phyloP scores from a whole-genome alignment of 1,140 invertebrate species.

The Zaprionus lachaisei region DNA sequence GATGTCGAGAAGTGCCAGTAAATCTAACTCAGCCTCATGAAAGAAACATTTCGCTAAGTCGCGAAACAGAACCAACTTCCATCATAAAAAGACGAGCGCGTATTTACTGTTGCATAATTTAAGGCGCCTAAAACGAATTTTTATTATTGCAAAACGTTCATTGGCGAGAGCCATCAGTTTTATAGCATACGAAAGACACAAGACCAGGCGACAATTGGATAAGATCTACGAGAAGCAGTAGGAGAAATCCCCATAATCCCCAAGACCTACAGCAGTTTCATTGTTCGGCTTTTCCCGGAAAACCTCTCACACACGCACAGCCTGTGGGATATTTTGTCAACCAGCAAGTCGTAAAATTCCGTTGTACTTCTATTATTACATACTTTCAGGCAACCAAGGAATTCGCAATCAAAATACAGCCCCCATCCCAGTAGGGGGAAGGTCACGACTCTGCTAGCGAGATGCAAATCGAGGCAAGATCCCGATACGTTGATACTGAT shows the following conservation, averaged over 20 bases:
- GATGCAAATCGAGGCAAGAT: slow-evolving; percentile 3
- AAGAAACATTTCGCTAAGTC: not conserved
- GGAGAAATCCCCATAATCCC: not conserved
- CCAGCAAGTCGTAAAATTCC: slow-evolving; percentile 29
- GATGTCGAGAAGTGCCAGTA: not conserved
- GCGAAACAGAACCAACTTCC: slow-evolving; percentile 2
- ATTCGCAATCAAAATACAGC: slow-evolving; percentile 29
- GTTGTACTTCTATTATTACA: slow-evolving; percentile 23
- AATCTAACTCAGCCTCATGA: not conserved
- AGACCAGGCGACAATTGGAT: slow-evolving; percentile 15
- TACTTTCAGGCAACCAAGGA: slow-evolving; percentile 19
- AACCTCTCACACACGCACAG: not conserved
- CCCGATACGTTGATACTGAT: not conserved
- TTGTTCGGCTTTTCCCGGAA: slow-evolving; percentile 8
- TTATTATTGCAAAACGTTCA: slow-evolving; percentile 38
- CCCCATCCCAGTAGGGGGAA: not conserved
- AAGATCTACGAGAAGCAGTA: slow-evolving; percentile 7
- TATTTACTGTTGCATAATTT: slow-evolving; percentile 29
- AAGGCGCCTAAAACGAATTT: slow-evolving; percentile 23
- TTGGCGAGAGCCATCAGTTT: slow-evolving; percentile 33
- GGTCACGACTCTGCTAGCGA: not conserved
- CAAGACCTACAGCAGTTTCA: not conserved
- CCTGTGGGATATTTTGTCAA: not conserved
- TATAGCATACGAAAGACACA: slow-evolving; percentile 25
- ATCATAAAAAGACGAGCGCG: slow-evolving; percentile 12